Conservation (phyloP, 2,113 vertebrate species). For the Apodemus sylvaticus region DNA sequence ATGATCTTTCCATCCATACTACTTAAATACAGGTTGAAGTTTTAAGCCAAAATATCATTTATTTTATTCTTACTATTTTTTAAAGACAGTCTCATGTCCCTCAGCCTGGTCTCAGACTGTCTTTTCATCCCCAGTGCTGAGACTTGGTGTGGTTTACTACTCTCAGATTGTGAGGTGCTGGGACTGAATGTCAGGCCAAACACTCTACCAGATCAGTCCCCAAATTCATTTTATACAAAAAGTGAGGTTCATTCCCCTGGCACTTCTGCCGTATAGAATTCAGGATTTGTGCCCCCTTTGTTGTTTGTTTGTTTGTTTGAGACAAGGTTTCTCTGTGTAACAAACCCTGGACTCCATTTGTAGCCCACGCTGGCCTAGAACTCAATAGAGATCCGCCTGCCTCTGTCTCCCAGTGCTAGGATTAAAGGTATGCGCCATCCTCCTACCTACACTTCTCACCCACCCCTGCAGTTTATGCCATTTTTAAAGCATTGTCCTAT, state of each 20-base stretch:
- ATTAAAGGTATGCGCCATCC: too few species aligned
- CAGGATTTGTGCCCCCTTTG: neutral
- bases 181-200: neutral
- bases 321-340: too few species aligned
- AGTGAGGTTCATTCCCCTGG: neutral
- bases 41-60: conserved; percentile 22
- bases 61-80: neutral
- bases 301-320: too few species aligned
- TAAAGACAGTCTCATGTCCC: neutral
- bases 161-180: neutral
- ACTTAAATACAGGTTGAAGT: neutral
- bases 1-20: conserved; percentile 22
- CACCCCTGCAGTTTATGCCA: too few species aligned
- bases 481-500: neutral
- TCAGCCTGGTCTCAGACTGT: neutral
- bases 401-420: too few species aligned
- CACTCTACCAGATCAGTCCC: neutral
- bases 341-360: too few species aligned
- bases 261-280: conserved; percentile 27
- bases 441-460: too few species aligned
- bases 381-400: too few species aligned
- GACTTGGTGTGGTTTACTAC: neutral
- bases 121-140: neutral
- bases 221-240: neutral
- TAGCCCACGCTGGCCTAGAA: too few species aligned